These are phyloP conservation scores for Aphaenogaster floridana DNA, from an alignment of 1,140 invertebrate species.

Conservation along the genomic window DNA sequence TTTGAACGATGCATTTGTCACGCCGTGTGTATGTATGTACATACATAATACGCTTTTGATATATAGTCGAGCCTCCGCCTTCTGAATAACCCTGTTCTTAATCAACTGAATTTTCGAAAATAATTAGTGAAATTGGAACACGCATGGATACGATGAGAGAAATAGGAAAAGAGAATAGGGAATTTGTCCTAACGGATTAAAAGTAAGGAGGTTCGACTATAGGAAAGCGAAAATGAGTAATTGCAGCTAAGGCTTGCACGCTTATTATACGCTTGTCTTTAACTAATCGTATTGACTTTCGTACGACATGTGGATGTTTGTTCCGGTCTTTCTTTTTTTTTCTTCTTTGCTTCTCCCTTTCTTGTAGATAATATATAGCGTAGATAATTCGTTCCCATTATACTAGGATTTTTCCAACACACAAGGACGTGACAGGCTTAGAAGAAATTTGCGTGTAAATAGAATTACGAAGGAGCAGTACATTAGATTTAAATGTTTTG, in stretches of 20 bases:
- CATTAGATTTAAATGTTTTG: slow-evolving; percentile 79
- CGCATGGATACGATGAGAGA: background rate
- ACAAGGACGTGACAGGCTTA: slow-evolving; percentile 22
- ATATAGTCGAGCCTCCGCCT: slow-evolving; percentile 7
- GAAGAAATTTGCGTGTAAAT: slow-evolving; percentile 59
- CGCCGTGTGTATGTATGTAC: slow-evolving; percentile 46
- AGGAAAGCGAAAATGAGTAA: slow-evolving; percentile 21
- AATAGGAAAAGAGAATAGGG: slow-evolving; percentile 22
- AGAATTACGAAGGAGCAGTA: slow-evolving; percentile 43
- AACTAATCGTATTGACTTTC: slow-evolving; percentile 66
- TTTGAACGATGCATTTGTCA: slow-evolving; percentile 10
- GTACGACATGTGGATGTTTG: slow-evolving; percentile 46
- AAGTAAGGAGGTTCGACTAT: background rate
- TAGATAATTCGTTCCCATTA: slow-evolving; percentile 64
- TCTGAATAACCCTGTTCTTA: background rate
- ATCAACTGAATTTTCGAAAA: background rate
- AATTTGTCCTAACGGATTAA: background rate
- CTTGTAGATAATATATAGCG: slow-evolving; percentile 64
- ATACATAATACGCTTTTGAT: slow-evolving; percentile 64
- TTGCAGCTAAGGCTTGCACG: slow-evolving; percentile 8
- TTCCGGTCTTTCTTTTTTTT: background rate
- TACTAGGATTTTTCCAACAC: slow-evolving; percentile 21
- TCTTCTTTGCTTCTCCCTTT: slow-evolving; percentile 10
- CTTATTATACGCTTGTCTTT: slow-evolving; percentile 43
- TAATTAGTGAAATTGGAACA: background rate